phyloP scores from a whole-genome alignment of 2,113 vertebrate genomes.

The Brachyistius frenatus region DNA sequence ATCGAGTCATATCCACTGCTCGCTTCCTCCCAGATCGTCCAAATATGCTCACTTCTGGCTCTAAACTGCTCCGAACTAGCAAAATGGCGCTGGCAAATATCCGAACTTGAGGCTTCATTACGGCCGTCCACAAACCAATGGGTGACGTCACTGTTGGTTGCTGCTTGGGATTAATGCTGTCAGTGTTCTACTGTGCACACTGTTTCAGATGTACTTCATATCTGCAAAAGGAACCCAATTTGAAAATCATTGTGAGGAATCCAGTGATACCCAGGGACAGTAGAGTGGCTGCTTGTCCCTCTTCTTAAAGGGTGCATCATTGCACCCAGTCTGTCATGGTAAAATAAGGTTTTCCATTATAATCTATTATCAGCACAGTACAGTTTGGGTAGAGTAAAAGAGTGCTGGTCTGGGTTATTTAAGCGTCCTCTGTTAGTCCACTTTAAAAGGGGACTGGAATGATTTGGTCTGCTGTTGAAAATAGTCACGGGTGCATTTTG shows the following conservation, averaged over 20 bases:
- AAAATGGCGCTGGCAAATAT: too few species aligned
- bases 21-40: too few species aligned
- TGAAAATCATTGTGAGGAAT: neutral
- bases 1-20: too few species aligned
- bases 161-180: neutral
- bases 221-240: neutral
- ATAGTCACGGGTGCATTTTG: slow-evolving; percentile 1
- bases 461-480: slow-evolving; percentile 45
- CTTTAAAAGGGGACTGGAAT: slow-evolving; percentile 44
- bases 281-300: slow-evolving; percentile 19
- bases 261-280: neutral
- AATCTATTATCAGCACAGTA: slow-evolving; percentile 57
- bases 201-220: neutral
- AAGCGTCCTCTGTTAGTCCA: slow-evolving; percentile 30
- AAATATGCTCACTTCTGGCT: too few species aligned
- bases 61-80: too few species aligned
- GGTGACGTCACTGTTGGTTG: too few species aligned
- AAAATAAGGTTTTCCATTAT: slow-evolving; percentile 56
- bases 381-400: slow-evolving; percentile 50
- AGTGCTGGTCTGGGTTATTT: slow-evolving; percentile 54
- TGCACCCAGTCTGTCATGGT: slow-evolving; percentile 50
- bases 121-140: too few species aligned
- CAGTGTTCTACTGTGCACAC: neutral
- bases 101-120: too few species aligned
- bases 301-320: slow-evolving; percentile 31